Conservation (phyloP, 2,113 vertebrate species). For the Phoxinus phoxinus region DNA sequence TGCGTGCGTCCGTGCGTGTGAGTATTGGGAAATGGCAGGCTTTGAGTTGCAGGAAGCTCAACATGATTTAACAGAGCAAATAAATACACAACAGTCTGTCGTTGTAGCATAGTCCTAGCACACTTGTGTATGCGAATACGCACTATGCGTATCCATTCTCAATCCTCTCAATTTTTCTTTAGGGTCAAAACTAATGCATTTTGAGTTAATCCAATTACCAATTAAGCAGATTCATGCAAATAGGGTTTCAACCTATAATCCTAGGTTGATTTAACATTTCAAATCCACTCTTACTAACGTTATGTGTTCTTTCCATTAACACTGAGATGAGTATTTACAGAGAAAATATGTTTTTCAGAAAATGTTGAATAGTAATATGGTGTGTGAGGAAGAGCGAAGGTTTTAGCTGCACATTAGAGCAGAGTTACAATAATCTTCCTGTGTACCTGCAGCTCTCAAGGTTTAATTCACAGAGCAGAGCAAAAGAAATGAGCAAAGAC, state of each 20-base stretch:
- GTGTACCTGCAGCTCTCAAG: conserved; percentile 28
- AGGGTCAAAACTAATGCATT: conserved; percentile 21
- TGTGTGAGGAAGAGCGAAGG: neutral
- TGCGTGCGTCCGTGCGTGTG: neutral
- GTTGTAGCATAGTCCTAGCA: neutral
- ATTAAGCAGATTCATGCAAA: conserved; percentile 9
- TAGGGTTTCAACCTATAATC: conserved; percentile 15
- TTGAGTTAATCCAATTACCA: conserved; percentile 23
- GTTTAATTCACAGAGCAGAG: conserved; percentile 19
- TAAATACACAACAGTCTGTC: neutral
- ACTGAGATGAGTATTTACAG: conserved; percentile 29
- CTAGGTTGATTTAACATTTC: conserved; percentile 31
- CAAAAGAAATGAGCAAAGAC: conserved; percentile 51
- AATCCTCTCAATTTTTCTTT: neutral
- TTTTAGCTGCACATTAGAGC: conserved; percentile 20
- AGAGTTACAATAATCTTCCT: conserved; percentile 22
- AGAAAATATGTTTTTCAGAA: conserved; percentile 40
- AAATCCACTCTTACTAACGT: conserved; percentile 28
- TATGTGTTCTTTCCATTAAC: neutral
- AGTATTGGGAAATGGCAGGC: neutral
- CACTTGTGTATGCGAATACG: neutral
- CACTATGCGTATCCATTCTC: neutral
- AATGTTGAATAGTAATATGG: conserved; percentile 25
- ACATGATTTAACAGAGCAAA: neutral
- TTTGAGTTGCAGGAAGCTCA: neutral